A percentile compares a stretch with the other conserved stretches of the same genome.
phyloP scores from a whole-genome alignment of 2,888 invertebrate genomes.

The Dryobota labecula region DNA sequence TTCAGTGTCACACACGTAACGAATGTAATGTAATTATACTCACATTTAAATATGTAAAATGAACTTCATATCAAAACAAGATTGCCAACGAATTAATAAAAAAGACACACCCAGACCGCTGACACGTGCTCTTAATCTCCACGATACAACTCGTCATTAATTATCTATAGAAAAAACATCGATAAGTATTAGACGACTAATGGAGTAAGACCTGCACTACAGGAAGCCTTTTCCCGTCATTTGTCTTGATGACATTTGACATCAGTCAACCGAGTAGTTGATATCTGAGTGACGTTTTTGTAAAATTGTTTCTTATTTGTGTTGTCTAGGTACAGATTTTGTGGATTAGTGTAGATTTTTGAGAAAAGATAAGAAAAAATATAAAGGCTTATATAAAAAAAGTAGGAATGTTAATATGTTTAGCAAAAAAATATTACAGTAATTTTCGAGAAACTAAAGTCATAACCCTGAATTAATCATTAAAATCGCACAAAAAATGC shows the following conservation, averaged over 20 bases:
- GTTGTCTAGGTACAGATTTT: not conserved
- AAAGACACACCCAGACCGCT: constrained; percentile 60
- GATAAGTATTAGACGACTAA: constrained; percentile 74
- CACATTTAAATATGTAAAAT: constrained; percentile 41
- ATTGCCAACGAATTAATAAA: constrained; percentile 58
- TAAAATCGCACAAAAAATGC: constrained; percentile 43
- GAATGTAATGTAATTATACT: constrained; percentile 19
- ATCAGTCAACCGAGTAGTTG: constrained; percentile 84
- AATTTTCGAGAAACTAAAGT: constrained; percentile 22
- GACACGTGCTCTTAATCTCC: constrained; percentile 73
- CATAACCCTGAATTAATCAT: constrained; percentile 41
- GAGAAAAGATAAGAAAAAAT: not conserved
- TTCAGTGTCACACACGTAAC: constrained; percentile 15
- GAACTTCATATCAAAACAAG: constrained; percentile 33
- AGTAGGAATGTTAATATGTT: not conserved
- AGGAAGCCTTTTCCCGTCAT: constrained; percentile 86
- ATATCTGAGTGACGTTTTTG: constrained; percentile 72
- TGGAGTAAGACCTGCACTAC: constrained; percentile 81
- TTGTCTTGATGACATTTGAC: constrained; percentile 89
- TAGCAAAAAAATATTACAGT: constrained; percentile 29
- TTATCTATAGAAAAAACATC: constrained; percentile 77
- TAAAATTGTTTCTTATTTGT: constrained; percentile 20
- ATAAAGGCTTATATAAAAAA: too few relatives aligned
- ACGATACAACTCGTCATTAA: constrained; percentile 76
- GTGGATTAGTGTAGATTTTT: not conserved